Evolutionary conservation across 2,797 vertebrate species (phyloP), one percentile per base, ranked within the genome.

Genomic region (Thunnus albacares): DNA sequence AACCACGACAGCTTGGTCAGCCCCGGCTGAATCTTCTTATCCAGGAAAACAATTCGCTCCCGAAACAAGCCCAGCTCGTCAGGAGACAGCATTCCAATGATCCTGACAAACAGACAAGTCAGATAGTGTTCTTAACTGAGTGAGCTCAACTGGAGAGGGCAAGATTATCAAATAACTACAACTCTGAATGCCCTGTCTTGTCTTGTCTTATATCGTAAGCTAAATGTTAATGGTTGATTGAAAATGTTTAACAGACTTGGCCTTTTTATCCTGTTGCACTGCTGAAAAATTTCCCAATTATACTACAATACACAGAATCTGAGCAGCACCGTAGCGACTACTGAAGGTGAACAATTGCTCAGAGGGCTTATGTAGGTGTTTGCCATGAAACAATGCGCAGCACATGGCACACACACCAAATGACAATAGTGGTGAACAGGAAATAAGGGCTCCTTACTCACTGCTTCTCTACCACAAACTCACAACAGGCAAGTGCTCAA

Each of bases 21-120:
- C 17, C 97, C 96, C 0, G 96, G 97, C 53, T 96, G 92, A 76
- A 97, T 93, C 93, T 96, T 97, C 87, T 94, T 95, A 83, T 98
- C 96, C 33, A 98, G 86, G 79, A 94, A 93, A 4, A 83, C 87
- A 72, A 98, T 95, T 2, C 88, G 92, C 59, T 97, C 96, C 69
- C 90, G 91, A 89, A 98, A 98, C 33, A 98, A 91, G 63, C 93
- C 93, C 69, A 95, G 81, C 86, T 97, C 97, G 0, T 96, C 95
- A 1, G 89, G 53, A 45, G 96, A 96, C 67, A 98, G 93, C 77
- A 92, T 92, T 51, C 66, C 86, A 53, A 97, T 93, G 76, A 98
- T 95, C 89, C 97, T 98, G 83, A 75, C 2, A 61, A 6, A 80
- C 22, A 59, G 5, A 64, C 2, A 76, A 3, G 24, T 45, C 18